Evolutionary conservation across 1,140 invertebrate species (phyloP).

Genomic region (Charaxes varanes): DNA sequence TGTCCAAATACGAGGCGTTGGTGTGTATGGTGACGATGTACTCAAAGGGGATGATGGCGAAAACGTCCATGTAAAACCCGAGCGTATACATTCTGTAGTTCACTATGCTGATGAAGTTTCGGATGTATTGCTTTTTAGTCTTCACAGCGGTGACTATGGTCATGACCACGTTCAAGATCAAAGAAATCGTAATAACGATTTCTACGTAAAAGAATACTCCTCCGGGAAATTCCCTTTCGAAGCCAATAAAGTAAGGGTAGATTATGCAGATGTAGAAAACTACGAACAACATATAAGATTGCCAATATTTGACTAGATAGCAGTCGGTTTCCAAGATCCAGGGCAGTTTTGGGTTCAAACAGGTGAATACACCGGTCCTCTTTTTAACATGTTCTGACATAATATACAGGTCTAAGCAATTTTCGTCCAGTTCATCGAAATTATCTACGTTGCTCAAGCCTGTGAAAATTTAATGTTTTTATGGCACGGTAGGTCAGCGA

Average conservation of each 20-base stretch:
- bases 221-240: constrained; percentile 40
- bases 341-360: constrained; percentile 44
- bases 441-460: constrained; percentile 39
- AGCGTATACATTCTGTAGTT: constrained; percentile 55
- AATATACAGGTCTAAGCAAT: constrained; percentile 58
- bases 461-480: constrained; percentile 19
- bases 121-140: constrained; percentile 57
- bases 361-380: constrained; percentile 42
- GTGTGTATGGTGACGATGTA: constrained; percentile 56
- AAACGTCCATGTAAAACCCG: constrained; percentile 61
- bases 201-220: constrained; percentile 44
- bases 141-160: constrained; percentile 48
- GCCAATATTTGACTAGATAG: constrained; percentile 55
- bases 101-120: constrained; percentile 43
- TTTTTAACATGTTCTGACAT: constrained; percentile 62
- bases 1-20: constrained; percentile 39
- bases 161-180: constrained; percentile 48
- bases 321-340: constrained; percentile 58
- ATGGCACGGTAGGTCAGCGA: too few species aligned
- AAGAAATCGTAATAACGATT: constrained; percentile 44
- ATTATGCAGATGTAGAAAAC: constrained; percentile 47
- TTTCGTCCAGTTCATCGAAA: constrained; percentile 46
- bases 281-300: constrained; percentile 46
- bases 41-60: constrained; percentile 61
- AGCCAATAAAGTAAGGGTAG: constrained; percentile 59